Evolutionary conservation across 2,797 vertebrate genomes (phyloP), one percentile per base, ranked within the genome.

Genomic region (Aldrovandia affinis): DNA sequence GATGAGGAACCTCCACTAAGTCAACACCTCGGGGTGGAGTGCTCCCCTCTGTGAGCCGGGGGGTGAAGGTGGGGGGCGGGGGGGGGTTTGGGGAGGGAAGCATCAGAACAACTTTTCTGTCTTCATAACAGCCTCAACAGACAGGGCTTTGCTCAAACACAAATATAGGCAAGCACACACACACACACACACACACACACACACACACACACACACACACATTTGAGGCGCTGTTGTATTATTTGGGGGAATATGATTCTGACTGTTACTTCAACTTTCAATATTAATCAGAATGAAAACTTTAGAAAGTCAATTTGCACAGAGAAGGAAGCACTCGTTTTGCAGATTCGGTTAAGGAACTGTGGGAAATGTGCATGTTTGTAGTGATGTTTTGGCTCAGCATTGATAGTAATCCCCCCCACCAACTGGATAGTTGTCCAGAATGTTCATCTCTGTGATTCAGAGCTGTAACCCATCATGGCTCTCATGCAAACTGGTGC

Each of bases 21-120:
- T 78, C 84, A 83, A 85, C 84, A 85, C 84, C 81, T 78, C 44
- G 44, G 52, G 84, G 70, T n/a, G n/a, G 44, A 59, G 20, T 57
- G 81, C 25, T 33, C 0, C 20, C 73, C 50, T 83, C 57, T 50
- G 36, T 18, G 73, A 3, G 12, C 8, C 42, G 63, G 8, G 18
- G 42, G 9, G n/a, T n/a, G 44, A 61, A 20, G 55, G 3, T 5
- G 47, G 47, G 47, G 47, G 47, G 47, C 12, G 12, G 42, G n/a
- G n/a, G n/a, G 36, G 25, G 81, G 44, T n/a, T n/a, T n/a, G n/a
- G n/a, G 68, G 18, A 20, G 33, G 42, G 9, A 10, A 12, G 25
- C 73, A 39, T 55, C 25, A 73, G 36, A 82, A 82, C 18, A 83
- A 22, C 25, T 61, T 15, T 55, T 78, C 52, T 61, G 22, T 30